phyloP scores from a whole-genome alignment of 35 echinoderm and acorn worm species.

The Diadema setosum region DNA sequence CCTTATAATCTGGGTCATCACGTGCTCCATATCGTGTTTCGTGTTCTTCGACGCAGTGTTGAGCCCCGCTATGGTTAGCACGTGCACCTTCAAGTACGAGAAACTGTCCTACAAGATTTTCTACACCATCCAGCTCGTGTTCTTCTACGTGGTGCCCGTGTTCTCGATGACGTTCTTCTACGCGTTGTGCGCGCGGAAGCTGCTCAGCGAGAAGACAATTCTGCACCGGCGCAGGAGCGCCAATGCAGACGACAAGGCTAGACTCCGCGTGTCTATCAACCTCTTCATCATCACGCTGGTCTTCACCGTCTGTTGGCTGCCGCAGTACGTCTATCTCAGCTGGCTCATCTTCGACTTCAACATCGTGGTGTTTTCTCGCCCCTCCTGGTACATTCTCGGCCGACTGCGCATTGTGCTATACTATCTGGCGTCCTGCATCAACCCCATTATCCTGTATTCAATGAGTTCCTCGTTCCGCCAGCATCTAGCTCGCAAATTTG shows the following conservation, averaged over 20 bases:
- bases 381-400: background rate
- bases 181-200: background rate
- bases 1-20: background rate
- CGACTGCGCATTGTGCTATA: background rate
- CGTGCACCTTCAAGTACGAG: background rate
- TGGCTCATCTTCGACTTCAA: background rate
- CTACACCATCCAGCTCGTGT: background rate
- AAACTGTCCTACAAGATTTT: background rate
- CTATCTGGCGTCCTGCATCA: slow-evolving; percentile 6
- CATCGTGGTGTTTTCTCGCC: background rate
- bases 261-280: background rate
- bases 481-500: slow-evolving; percentile 2
- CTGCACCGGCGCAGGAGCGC: background rate
- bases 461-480: slow-evolving; percentile 12
- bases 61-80: background rate
- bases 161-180: slow-evolving; percentile 11
- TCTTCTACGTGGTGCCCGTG: background rate
- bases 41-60: background rate
- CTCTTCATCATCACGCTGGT: background rate
- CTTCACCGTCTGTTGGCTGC: slow-evolving; percentile 1
- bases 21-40: background rate
- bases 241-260: background rate
- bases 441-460: background rate
- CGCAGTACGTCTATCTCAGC: background rate
- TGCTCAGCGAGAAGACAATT: background rate